Percentiles rank a stretch among this genome's conserved stretches.
phyloP scores from a whole-genome alignment of 1,140 invertebrate genomes.

The Steinernema feltiae region DNA sequence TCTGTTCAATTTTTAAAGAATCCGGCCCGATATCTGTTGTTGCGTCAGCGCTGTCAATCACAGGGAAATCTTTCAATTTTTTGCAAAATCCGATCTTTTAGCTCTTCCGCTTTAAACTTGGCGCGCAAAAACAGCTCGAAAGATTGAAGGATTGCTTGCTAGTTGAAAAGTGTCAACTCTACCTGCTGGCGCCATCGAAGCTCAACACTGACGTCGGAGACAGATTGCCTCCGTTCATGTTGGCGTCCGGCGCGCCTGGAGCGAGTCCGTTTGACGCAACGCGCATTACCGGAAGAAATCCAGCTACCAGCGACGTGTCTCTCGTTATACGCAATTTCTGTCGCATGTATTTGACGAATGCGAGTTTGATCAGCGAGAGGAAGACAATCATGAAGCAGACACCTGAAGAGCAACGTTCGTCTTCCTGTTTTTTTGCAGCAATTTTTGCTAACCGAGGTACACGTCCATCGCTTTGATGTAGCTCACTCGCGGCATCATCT shows the following conservation, averaged over 20 bases:
- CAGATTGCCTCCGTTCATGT: constrained; percentile 5
- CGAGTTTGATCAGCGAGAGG: constrained; percentile 40
- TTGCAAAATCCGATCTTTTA: too few species aligned
- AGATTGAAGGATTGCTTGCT: too few species aligned
- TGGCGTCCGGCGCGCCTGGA: constrained; percentile 10
- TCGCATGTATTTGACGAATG: constrained; percentile 41
- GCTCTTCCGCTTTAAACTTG: too few species aligned
- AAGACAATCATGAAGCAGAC: constrained; percentile 58
- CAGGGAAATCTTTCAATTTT: too few species aligned
- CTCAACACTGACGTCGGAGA: not conserved
- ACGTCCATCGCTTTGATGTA: constrained; percentile 90
- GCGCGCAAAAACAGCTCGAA: too few species aligned
- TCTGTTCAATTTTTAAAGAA: too few species aligned
- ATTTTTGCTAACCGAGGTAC: constrained; percentile 68
- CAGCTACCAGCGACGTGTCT: constrained; percentile 7
- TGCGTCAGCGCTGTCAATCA: too few species aligned
- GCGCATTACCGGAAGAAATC: constrained; percentile 20
- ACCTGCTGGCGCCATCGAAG: not conserved
- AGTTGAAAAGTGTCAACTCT: too few species aligned
- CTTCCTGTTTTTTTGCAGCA: not conserved
- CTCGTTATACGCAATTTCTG: constrained; percentile 30
- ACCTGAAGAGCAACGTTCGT: constrained; percentile 18
- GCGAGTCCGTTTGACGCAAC: constrained; percentile 6
- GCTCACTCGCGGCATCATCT: constrained; percentile 69
- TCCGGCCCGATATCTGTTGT: too few species aligned